Evolutionary conservation across 1,140 invertebrate species (phyloP), one percentile per base, ranked within the genome.

Genomic region (Cyphomyrmex costatus): DNA sequence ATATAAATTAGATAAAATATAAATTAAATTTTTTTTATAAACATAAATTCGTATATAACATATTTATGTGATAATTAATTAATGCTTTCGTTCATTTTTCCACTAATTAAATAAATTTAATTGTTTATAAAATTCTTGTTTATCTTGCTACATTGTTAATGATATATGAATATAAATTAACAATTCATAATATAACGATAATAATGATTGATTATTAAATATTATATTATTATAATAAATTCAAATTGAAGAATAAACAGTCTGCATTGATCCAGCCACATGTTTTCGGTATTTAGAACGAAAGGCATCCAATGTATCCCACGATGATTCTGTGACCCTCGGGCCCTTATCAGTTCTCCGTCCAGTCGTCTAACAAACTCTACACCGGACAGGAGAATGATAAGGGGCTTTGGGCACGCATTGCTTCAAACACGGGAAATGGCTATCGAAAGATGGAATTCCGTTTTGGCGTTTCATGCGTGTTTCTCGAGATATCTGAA

Each of bases 311-410:
- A 30, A 53, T 0, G 8, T 10, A 56, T 30, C 90, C 91, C 85
- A 85, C 90, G 95, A 93, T 95, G 95, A 92, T 92, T 94, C 90
- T 94, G 95, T 96, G 93, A 95, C 91, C 94, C 96, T 96, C 96
- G 96, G 96, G 96, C 96, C 96, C 96, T 97, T 97, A 97, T 97
- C 96, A 97, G 96, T 97, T 97, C 96, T 97, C 96, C 96, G 96
- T 97, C 96, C 96, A 97, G 96, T 97, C 92, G 96, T 96, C 91
- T 91, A 94, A 94, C 88, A 93, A 66, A 92, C 92, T 93, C 92
- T 94, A 96, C 96, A 97, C 96, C 96, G 96, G 96, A 96, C 96
- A 96, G 93, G 96, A 96, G 96, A 97, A 97, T 97, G 96, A 97
- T 96, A 97, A 97, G 96, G 96, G 96, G 89, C 94, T 95, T 95